These are phyloP conservation scores for Aproaerema taeniolella DNA, from an alignment of 2,888 invertebrate species.

Conservation along the genomic window DNA sequence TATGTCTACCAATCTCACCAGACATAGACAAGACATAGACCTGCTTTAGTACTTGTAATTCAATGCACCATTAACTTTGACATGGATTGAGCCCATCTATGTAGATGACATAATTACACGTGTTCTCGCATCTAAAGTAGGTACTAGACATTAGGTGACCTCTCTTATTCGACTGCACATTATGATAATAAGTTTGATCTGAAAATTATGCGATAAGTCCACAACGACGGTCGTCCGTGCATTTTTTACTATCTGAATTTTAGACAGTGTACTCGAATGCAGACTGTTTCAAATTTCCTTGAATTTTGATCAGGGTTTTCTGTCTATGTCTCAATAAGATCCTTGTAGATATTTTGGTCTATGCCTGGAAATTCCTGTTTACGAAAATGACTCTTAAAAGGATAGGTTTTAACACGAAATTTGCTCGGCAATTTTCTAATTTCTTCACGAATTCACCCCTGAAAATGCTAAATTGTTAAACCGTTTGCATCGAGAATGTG, in stretches of 20 bases:
- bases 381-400: constrained; percentile 3
- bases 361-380: background rate
- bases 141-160: no score
- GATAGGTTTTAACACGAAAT: no score
- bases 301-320: constrained; percentile 67
- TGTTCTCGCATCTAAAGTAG: no score
- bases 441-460: constrained; percentile 45
- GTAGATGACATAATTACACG: no score
- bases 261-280: constrained; percentile 68
- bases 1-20: no score
- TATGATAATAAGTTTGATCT: constrained; percentile 73
- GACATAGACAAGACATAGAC: no score
- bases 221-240: constrained; percentile 57
- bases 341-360: background rate
- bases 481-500: constrained; percentile 50
- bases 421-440: no score
- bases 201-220: constrained; percentile 64
- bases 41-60: no score
- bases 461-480: constrained; percentile 52
- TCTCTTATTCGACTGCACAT: constrained; percentile 67
- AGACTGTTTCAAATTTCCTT: constrained; percentile 71
- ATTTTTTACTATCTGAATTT: constrained; percentile 70
- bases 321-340: constrained; percentile 42
- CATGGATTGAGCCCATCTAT: no score
- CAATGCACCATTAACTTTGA: no score